These are phyloP conservation scores for Nasua narica DNA, from an alignment of 2,797 vertebrate species.

Conservation along the genomic window DNA sequence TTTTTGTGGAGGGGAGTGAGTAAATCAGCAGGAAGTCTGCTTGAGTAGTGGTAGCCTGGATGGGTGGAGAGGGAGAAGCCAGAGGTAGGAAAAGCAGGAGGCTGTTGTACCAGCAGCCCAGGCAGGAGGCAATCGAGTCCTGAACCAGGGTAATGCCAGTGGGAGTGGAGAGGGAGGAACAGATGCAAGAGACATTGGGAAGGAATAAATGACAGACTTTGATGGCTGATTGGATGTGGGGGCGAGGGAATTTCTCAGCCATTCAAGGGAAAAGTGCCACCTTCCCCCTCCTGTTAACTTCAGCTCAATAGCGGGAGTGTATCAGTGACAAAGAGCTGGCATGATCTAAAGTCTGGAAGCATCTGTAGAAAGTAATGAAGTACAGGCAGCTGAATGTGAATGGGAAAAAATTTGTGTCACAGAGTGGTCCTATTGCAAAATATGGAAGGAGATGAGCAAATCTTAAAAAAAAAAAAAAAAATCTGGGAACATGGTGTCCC, in stretches of 20 bases:
- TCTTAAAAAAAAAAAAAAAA: neutral
- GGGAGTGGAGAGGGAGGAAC: slow-evolving; percentile 18
- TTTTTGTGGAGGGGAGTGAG: neutral
- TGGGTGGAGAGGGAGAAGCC: neutral
- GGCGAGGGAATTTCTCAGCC: slow-evolving; percentile 56
- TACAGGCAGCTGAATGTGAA: slow-evolving; percentile 60
- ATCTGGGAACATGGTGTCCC: neutral
- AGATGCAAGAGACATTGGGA: neutral
- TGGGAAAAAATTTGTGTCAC: slow-evolving; percentile 27
- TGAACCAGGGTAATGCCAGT: neutral
- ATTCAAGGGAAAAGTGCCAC: slow-evolving; percentile 16
- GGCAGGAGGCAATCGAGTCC: neutral
- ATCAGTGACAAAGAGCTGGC: slow-evolving; percentile 50
- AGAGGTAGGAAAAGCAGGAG: neutral
- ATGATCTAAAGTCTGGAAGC: slow-evolving; percentile 24
- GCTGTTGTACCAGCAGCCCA: neutral
- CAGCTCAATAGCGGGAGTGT: slow-evolving; percentile 28
- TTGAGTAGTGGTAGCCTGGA: neutral
- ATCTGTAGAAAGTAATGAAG: slow-evolving; percentile 51
- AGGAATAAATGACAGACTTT: slow-evolving; percentile 51
- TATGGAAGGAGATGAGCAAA: slow-evolving; percentile 42
- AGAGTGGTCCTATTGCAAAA: slow-evolving; percentile 49
- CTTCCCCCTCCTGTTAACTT: slow-evolving; percentile 34
- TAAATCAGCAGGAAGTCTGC: neutral
- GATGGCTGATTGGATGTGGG: slow-evolving; percentile 54